Evolutionary conservation across 2,113 vertebrate genomes (phyloP).

Genomic region (Ariopsis seemanni): DNA sequence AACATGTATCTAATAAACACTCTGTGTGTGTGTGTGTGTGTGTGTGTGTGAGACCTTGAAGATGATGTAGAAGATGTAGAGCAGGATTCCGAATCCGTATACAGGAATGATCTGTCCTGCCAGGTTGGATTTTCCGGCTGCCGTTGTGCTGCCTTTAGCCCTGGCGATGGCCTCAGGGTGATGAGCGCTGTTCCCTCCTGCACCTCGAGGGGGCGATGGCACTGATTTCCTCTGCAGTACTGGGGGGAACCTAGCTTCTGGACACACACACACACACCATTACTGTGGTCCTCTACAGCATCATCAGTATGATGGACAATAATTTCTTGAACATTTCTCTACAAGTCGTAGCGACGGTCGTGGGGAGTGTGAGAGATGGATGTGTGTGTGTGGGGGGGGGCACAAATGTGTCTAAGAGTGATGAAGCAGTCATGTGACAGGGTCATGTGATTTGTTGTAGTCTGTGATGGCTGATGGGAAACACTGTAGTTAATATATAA

Average conservation of each 20-base stretch:
- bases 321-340: too few species aligned
- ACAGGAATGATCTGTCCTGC: slow-evolving; percentile 95
- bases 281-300: neutral
- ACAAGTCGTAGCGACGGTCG: too few species aligned
- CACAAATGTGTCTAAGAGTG: too few species aligned
- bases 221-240: slow-evolving; percentile 72
- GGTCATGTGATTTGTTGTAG: neutral
- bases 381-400: too few species aligned
- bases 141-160: slow-evolving; percentile 73
- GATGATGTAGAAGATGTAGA: slow-evolving; percentile 78
- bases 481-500: too few species aligned
- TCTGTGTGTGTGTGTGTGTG: neutral
- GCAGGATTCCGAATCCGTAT: slow-evolving; percentile 93
- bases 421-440: neutral
- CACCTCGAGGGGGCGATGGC: slow-evolving; percentile 60
- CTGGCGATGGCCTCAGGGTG: slow-evolving; percentile 81
- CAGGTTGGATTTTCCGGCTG: slow-evolving; percentile 81
- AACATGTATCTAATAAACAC: too few species aligned
- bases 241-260: slow-evolving; percentile 75
- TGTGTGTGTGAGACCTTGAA: neutral
- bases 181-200: slow-evolving; percentile 75
- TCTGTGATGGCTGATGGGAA: neutral
- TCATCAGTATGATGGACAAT: neutral
- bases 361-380: too few species aligned
- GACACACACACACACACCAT: neutral